Conservation (phyloP, 2,797 vertebrate genomes). For the Sebastes matsubarae region DNA sequence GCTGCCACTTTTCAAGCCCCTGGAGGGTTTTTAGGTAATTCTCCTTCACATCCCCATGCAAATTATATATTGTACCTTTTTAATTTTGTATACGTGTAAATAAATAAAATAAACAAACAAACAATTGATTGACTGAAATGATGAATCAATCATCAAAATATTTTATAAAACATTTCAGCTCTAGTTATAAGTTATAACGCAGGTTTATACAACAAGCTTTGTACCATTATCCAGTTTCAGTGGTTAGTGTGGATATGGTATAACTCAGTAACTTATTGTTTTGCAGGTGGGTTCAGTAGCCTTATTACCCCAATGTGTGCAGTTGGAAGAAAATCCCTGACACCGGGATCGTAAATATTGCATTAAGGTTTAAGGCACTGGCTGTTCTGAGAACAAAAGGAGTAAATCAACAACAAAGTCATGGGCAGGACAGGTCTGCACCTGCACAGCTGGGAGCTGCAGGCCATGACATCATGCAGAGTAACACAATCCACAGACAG, state of each 20-base stretch:
- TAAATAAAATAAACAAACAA: not conserved
- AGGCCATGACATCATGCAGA: constrained; percentile 55
- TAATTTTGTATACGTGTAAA: not conserved
- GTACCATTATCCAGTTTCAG: not conserved
- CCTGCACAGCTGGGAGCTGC: constrained; percentile 57
- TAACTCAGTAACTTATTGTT: not conserved
- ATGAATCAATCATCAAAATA: not conserved
- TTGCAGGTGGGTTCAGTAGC: constrained; percentile 4
- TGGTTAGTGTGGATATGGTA: not conserved
- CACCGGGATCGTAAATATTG: constrained; percentile 44
- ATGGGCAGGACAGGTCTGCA: constrained; percentile 61
- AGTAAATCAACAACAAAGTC: constrained; percentile 71
- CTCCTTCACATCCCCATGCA: too few relatives aligned
- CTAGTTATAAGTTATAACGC: not conserved
- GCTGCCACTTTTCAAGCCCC: too few relatives aligned
- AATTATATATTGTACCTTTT: too few relatives aligned
- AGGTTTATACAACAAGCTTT: not conserved
- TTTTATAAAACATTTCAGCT: not conserved
- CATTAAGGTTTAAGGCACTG: constrained; percentile 37
- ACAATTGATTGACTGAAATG: not conserved
- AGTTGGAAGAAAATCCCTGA: constrained; percentile 40
- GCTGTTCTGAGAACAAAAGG: constrained; percentile 52
- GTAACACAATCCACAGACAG: constrained; percentile 43
- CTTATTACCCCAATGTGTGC: constrained; percentile 7
- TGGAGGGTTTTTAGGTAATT: too few relatives aligned